Evolutionary conservation across 2,797 vertebrate genomes (phyloP).

Genomic region (Etheostoma perlongum): DNA sequence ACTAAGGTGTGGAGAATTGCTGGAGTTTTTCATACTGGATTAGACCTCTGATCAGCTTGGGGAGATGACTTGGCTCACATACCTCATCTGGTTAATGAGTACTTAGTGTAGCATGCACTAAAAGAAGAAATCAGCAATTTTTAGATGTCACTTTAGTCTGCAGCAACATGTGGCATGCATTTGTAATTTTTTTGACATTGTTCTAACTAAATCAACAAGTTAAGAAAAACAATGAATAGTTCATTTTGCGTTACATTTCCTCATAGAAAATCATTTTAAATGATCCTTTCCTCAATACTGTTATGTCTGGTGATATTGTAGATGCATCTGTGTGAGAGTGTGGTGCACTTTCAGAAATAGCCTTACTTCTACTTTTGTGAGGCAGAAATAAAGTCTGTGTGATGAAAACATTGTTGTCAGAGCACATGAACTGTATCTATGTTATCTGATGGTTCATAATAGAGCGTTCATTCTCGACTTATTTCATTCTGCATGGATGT

Average conservation of each 20-base stretch:
- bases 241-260: neutral
- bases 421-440: slow-evolving; percentile 63
- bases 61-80: slow-evolving; percentile 12
- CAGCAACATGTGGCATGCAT: slow-evolving; percentile 1
- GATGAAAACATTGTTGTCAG: slow-evolving; percentile 58
- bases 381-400: slow-evolving; percentile 56
- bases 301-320: slow-evolving; percentile 5
- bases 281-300: neutral
- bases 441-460: slow-evolving; percentile 65
- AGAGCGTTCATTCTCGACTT: slow-evolving; percentile 47
- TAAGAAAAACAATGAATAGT: neutral
- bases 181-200: slow-evolving; percentile 13
- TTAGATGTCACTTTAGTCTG: slow-evolving; percentile 6
- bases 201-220: neutral
- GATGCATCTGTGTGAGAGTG: slow-evolving; percentile 47
- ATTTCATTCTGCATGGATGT: slow-evolving; percentile 45
- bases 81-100: slow-evolving; percentile 39
- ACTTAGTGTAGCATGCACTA: slow-evolving; percentile 23
- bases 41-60: slow-evolving; percentile 22
- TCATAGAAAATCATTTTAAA: neutral
- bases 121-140: slow-evolving; percentile 42
- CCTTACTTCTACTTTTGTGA: slow-evolving; percentile 57
- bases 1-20: slow-evolving; percentile 26
- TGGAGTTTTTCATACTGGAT: slow-evolving; percentile 30
- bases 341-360: slow-evolving; percentile 44